These are phyloP conservation scores for Aporophyla lueneburgensis DNA, from an alignment of 2,888 invertebrate genomes.

Conservation along the genomic window DNA sequence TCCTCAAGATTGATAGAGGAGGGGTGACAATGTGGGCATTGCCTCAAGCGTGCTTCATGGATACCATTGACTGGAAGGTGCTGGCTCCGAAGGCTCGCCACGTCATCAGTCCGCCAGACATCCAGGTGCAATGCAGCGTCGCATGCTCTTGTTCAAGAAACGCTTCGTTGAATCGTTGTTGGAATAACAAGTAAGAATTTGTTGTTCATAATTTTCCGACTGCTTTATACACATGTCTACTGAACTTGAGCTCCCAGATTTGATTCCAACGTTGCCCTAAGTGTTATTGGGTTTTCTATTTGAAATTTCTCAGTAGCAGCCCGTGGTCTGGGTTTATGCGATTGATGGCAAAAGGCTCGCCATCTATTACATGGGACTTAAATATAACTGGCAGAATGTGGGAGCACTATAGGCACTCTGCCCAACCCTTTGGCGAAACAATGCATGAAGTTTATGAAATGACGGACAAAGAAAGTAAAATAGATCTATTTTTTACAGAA, in stretches of 20 bases:
- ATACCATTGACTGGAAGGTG: constrained; percentile 85
- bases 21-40: constrained; percentile 95
- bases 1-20: constrained; percentile 95
- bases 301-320: neutral
- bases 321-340: neutral
- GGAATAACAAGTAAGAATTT: constrained; percentile 81
- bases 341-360: too few relatives aligned
- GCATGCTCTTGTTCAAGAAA: constrained; percentile 77
- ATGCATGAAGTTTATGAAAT: too few relatives aligned
- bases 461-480: too few relatives aligned
- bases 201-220: neutral
- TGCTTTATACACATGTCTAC: too few relatives aligned
- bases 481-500: too few relatives aligned
- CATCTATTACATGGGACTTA: neutral
- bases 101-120: constrained; percentile 75
- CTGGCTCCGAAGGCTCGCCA: constrained; percentile 81
- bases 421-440: too few relatives aligned
- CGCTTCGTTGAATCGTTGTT: constrained; percentile 78
- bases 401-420: neutral
- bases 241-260: neutral
- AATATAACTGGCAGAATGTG: neutral
- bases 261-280: too few relatives aligned
- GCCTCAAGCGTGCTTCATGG: constrained; percentile 94
- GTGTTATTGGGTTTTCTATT: neutral
- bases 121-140: constrained; percentile 72